A percentile compares a stretch with the other conserved stretches of the same genome.
These are phyloP conservation scores for Coilia nasus DNA, from an alignment of 2,797 vertebrate species.

Conservation along the genomic window DNA sequence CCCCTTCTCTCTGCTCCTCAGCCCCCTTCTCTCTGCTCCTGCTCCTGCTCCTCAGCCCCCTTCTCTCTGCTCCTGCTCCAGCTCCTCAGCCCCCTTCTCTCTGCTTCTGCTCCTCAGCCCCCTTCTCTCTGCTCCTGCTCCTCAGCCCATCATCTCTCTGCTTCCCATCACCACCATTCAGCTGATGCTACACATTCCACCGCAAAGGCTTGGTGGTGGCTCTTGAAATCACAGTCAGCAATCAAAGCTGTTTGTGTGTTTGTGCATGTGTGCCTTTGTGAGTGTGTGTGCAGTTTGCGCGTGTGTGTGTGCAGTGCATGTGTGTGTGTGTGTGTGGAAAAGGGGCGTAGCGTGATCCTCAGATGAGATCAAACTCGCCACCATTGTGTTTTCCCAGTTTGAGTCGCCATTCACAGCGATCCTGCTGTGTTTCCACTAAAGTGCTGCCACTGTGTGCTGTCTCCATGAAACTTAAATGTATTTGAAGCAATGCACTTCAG, in stretches of 20 bases:
- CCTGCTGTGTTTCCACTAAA: not conserved
- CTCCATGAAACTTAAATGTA: not conserved
- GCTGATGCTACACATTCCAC: not conserved
- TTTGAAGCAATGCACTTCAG: not conserved
- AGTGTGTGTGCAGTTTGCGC: too few species aligned
- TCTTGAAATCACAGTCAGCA: not conserved
- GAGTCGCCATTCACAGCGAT: not conserved
- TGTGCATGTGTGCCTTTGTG: too few species aligned
- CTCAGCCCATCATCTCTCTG: not conserved
- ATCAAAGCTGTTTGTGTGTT: too few species aligned
- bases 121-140: not conserved
- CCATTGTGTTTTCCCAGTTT: not conserved
- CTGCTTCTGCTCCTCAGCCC: not conserved
- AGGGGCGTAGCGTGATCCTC: not conserved
- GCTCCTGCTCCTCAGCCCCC: not conserved
- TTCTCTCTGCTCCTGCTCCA: not conserved
- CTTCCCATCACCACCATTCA: not conserved
- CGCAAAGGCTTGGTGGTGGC: not conserved
- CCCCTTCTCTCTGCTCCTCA: not conserved
- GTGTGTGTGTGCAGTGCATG: too few species aligned
- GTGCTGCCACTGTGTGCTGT: not conserved
- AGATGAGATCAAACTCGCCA: not conserved
- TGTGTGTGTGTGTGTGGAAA: too few species aligned
- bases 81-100: not conserved
- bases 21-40: not conserved